Evolutionary conservation across 2,113 vertebrate genomes (phyloP), one percentile per base, ranked within the genome.

Genomic region (Melanotaenia duboulayi): DNA sequence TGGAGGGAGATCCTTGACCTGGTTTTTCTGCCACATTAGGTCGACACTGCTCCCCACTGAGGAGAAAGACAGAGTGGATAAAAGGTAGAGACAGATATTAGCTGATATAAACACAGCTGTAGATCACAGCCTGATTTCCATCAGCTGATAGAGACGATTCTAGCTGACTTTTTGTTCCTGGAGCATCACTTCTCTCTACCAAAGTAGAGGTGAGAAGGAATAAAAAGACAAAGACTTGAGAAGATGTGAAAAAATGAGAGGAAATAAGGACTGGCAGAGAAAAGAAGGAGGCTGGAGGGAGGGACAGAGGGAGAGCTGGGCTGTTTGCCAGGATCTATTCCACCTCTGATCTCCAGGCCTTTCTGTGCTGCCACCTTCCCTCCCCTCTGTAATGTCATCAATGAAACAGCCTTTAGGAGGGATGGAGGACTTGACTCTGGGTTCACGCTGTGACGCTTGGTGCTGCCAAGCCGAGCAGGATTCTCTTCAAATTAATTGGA

Each of bases 11-110:
- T 84, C 76, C 82, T 80, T 87, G 80, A 73, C 87, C 84, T 57
- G 40, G 1, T 86, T 90, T 88, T 86, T 86, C 89, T 86, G 84
- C 75, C 74, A 87, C 81, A 87, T 91, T 89, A 90, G 84, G 65
- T 60, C 71, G 68, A 78, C 74, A 25, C 70, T 78, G 68, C 65
- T 58, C 32, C 40, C 62, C 65, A 11, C 57, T 61, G 71, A 70
- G 69, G 73, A 57, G 57, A 51, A 66, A 40, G 49, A 20, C 52
- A 17, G 35, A 32, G 42, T 28, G 32, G 8, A 14, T 37, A 44
- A 37, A 22, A 19, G 5, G 17, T 46, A 14, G 50, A 46, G 8
- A 54, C 19, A 48, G 59, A 74, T 66, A 62, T 55, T 50, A 61
- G n/a, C 57, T 73, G 4, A 60, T 63, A 17, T 28, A 58, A 61